Evolutionary conservation across 92 coral and sea anemone genomes (phyloP).

Genomic region (Porites cylindrica): DNA sequence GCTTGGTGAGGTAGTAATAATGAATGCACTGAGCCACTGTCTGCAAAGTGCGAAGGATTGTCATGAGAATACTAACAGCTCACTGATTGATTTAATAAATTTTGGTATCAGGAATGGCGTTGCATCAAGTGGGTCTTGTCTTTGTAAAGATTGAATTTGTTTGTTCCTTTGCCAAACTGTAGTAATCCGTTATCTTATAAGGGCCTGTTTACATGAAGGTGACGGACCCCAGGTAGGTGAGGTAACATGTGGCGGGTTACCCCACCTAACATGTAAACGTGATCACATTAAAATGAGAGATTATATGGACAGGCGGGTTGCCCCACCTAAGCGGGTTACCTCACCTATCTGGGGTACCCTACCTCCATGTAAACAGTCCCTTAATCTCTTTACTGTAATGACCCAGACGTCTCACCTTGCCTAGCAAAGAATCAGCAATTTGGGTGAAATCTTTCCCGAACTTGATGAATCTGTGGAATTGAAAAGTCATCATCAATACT

Average conservation of each 20-base stretch:
- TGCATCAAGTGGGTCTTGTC: neutral
- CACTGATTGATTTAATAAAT: neutral
- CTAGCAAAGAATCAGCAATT: constrained; percentile 18
- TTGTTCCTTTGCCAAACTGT: too few relatives aligned
- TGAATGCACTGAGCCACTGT: constrained; percentile 47
- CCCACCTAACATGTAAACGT: too few relatives aligned
- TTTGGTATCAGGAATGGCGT: neutral
- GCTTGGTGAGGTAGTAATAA: constrained; percentile 42
- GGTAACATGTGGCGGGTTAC: too few relatives aligned
- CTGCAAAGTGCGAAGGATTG: neutral
- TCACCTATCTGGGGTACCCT: too few relatives aligned
- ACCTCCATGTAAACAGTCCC: too few relatives aligned
- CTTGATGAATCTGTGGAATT: constrained; percentile 7
- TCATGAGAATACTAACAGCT: neutral
- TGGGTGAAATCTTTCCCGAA: constrained; percentile 34
- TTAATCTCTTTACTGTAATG: neutral
- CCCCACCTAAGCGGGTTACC: too few relatives aligned
- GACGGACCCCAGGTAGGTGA: too few relatives aligned
- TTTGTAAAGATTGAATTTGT: too few relatives aligned
- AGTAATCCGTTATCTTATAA: too few relatives aligned
- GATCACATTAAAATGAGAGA: too few relatives aligned
- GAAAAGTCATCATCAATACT: neutral
- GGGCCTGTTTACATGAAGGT: too few relatives aligned
- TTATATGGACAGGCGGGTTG: neutral
- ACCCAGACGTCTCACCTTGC: constrained; percentile 1